Base-by-base conservation (phyloP, 1,140 invertebrate genomes). In the Drosophila ananassae region DNA sequence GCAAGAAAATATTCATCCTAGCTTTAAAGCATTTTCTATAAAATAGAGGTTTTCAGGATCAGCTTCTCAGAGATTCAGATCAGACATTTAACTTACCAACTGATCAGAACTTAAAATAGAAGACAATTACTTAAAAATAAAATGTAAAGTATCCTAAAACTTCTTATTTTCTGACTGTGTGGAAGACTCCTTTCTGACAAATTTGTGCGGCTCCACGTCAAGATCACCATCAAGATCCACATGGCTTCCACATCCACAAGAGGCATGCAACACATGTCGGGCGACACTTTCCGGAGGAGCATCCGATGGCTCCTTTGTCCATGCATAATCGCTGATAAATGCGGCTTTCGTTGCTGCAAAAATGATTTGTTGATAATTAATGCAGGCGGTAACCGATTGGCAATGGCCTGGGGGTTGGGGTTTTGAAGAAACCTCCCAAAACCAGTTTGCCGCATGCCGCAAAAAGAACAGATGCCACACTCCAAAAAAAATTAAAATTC, bases 301-400 rank as follows among this genome's bases (percentile, higher is more conserved):
- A n/a, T 25, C 25, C 30, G 24, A 24, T 56, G 61, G 44, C 32
- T 37, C 54, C 32, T 56, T 61, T 57, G 58, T 56, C 61, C 80
- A 78, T 87, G 83, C 83, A 87, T 87, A 87, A 87, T 87, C 83
- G 79, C 79, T 87, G 83, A 87, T 87, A 87, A 87, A 87, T 89
- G 83, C 61, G 67, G 55, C 82, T 81, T 87, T 89, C 83, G 74
- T 62, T 69, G 83, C 83, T 73, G 77, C 79, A 77, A 89, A 89
- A 89, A 89, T 89, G 83, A 89, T 89, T 89, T 89, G 83, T 89
- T 89, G 83, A 89, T 89, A 89, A 89, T 89, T 89, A 89, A 89
- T 89, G 77, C 83, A 89, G 77, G 63, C 63, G 59, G n/a, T 34
- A 24, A 21, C 21, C 17, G 13, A 21, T 22, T 47, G 44, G 21